phyloP scores from a whole-genome alignment of 1,140 invertebrate genomes.

The Micrasema minimum region DNA sequence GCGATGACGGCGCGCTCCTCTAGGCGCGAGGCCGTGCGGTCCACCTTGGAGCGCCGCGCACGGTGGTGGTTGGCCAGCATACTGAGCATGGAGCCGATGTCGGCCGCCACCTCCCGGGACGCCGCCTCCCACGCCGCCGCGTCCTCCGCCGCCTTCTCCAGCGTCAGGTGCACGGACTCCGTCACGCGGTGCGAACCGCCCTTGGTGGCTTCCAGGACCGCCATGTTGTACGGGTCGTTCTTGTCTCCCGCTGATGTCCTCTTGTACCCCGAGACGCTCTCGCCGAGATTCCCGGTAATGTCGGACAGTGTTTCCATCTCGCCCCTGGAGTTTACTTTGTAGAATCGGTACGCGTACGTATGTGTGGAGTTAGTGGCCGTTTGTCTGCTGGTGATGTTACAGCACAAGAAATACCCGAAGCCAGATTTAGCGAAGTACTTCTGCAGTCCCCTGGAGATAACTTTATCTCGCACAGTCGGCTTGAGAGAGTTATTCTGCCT shows the following conservation, averaged over 20 bases:
- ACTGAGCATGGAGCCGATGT: conserved; percentile 62
- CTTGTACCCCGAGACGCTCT: conserved; percentile 61
- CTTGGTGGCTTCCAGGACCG: conserved; percentile 23
- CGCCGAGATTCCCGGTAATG: conserved; percentile 64
- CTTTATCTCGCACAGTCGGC: conserved; percentile 68
- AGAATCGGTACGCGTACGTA: conserved; percentile 68
- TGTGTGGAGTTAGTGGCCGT: conserved; percentile 66
- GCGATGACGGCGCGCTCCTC: conserved; percentile 38
- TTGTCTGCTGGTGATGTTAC: conserved; percentile 65
- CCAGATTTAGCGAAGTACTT: conserved; percentile 66
- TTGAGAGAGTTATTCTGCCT: conserved; percentile 64
- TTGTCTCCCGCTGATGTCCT: conserved; percentile 59
- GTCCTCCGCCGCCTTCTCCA: conserved; percentile 60
- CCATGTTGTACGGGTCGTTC: conserved; percentile 57
- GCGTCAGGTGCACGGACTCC: conserved; percentile 60
- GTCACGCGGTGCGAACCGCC: conserved; percentile 22
- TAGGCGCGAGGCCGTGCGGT: not conserved
- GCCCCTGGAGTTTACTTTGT: conserved; percentile 63
- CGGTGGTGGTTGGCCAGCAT: conserved; percentile 57
- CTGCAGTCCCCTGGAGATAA: conserved; percentile 69
- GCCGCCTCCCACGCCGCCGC: conserved; percentile 61
- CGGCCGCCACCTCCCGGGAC: conserved; percentile 61
- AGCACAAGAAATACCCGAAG: conserved; percentile 66
- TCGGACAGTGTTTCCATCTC: conserved; percentile 64
- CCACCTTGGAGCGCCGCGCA: not conserved